Conservation (phyloP, 2,888 invertebrate species). For the Drosophila borborema region DNA sequence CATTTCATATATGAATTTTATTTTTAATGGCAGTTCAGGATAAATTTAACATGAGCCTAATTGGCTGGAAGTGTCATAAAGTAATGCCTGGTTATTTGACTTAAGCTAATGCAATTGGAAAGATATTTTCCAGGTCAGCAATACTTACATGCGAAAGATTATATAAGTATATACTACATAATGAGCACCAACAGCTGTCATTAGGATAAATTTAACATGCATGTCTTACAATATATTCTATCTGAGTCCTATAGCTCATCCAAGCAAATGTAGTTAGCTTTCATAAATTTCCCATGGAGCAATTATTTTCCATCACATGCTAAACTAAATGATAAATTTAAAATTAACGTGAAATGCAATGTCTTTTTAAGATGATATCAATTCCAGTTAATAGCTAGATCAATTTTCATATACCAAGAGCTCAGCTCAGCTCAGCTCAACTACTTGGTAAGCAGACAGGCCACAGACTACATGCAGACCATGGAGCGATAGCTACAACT, state of each 20-base stretch:
- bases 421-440: conserved; percentile 1
- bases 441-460: conserved; percentile 24
- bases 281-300: not conserved
- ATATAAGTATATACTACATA: not conserved
- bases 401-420: conserved; percentile 7
- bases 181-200: not conserved
- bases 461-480: conserved; percentile 18
- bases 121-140: not conserved
- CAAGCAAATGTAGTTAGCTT: not conserved
- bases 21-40: not conserved
- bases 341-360: conserved; percentile 11
- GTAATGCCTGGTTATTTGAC: not conserved
- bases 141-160: not conserved
- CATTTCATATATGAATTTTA: not conserved
- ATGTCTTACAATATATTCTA: not conserved
- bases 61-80: not conserved
- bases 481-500: not conserved
- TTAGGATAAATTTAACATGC: not conserved
- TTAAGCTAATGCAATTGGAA: not conserved
- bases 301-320: not conserved
- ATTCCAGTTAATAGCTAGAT: conserved; percentile 23
- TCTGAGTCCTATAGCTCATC: not conserved
- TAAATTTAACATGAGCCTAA: not conserved
- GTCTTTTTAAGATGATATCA: conserved; percentile 12
- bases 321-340: conserved; percentile 6